phyloP scores from a whole-genome alignment of 92 coral and sea anemone genomes.

The Plumapathes pennacea region DNA sequence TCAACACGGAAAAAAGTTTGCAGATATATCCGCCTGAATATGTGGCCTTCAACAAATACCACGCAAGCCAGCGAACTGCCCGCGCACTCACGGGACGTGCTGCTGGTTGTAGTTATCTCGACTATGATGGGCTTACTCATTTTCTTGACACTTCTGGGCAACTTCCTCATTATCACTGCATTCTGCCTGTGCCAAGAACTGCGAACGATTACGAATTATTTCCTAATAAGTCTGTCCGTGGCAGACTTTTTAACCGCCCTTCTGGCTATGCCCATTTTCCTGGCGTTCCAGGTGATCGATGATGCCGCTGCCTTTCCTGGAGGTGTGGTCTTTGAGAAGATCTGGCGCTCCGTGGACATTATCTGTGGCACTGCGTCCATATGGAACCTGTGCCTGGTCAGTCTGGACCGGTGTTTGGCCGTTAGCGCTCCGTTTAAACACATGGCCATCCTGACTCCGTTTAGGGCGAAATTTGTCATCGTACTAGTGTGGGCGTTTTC shows the following conservation, averaged over 20 bases:
- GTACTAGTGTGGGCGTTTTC: constrained; percentile 83
- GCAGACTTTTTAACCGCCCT: constrained; percentile 84
- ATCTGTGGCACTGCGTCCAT: constrained; percentile 89
- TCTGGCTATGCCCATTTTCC: constrained; percentile 86
- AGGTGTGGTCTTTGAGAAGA: constrained; percentile 43
- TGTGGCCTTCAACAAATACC: too few species aligned
- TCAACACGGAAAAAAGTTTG: too few species aligned
- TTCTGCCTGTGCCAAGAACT: constrained; percentile 83
- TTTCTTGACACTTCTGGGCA: constrained; percentile 76
- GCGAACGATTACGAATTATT: constrained; percentile 85
- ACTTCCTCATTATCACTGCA: constrained; percentile 70
- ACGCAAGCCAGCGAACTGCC: too few species aligned
- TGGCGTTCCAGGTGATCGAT: constrained; percentile 50
- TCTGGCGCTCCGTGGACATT: constrained; percentile 80
- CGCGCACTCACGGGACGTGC: constrained; percentile 30
- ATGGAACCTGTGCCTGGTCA: constrained; percentile 96
- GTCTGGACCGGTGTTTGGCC: constrained; percentile 91
- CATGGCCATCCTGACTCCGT: constrained; percentile 79
- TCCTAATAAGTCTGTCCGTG: constrained; percentile 72
- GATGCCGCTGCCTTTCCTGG: constrained; percentile 57
- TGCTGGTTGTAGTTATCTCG: constrained; percentile 53
- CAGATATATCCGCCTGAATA: too few species aligned
- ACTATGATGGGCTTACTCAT: constrained; percentile 62
- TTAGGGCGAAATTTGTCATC: constrained; percentile 71
- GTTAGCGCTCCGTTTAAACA: constrained; percentile 80